These are phyloP conservation scores for Alviniconcha marisindica DNA, from an alignment of 1,140 invertebrate species.

Conservation along the genomic window DNA sequence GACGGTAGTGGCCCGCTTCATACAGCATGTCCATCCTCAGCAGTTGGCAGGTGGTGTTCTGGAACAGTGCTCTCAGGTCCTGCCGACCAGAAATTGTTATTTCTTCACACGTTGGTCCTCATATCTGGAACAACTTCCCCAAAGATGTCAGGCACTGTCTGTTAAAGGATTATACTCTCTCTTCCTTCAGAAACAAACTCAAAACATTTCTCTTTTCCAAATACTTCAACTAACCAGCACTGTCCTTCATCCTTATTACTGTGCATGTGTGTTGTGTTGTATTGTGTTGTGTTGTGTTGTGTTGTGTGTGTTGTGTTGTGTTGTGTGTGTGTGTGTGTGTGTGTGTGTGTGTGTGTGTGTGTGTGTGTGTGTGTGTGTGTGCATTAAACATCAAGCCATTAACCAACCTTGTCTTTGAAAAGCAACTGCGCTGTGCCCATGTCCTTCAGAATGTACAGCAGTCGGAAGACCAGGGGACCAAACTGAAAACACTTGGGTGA, in stretches of 20 bases:
- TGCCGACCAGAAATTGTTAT: not conserved
- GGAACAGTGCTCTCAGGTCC: slow-evolving; percentile 20
- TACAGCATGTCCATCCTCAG: slow-evolving; percentile 35
- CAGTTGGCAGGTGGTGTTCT: slow-evolving; percentile 18
- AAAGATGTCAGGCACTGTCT: too few relatives aligned
- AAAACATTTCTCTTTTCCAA: too few relatives aligned
- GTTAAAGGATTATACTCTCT: too few relatives aligned
- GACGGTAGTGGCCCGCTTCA: not conserved
- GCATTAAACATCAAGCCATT: not conserved
- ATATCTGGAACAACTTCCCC: too few relatives aligned
- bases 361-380: slow-evolving; percentile 7
- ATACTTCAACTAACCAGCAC: too few relatives aligned
- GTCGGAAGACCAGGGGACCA: slow-evolving; percentile 30
- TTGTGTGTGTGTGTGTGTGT: not conserved
- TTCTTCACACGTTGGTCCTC: too few relatives aligned
- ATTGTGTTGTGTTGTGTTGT: too few relatives aligned
- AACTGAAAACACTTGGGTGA: slow-evolving; percentile 16
- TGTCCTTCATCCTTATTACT: too few relatives aligned
- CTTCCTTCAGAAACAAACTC: too few relatives aligned
- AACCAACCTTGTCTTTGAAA: not conserved
- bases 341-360: not conserved
- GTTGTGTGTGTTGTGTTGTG: too few relatives aligned
- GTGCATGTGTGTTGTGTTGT: too few relatives aligned
- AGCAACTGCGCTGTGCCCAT: not conserved
- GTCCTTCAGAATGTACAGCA: slow-evolving; percentile 15